Percentiles rank a stretch among this genome's conserved stretches.
Evolutionary conservation across 2,888 invertebrate species (phyloP).

Genomic region (Toxonevra muliebris): DNA sequence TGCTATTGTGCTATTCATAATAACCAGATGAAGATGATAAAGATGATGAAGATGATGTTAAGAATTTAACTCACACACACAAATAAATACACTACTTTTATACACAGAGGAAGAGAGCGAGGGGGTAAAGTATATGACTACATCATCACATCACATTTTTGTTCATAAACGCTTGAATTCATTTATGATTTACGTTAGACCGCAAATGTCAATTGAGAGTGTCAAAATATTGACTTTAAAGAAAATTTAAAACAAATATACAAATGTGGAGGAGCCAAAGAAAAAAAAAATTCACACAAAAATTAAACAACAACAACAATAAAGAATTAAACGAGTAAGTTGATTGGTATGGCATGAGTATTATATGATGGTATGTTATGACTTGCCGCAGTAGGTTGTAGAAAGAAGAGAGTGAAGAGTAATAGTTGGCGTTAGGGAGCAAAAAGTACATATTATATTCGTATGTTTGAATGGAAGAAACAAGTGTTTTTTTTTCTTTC

Average conservation of each 20-base stretch:
- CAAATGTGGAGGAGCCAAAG: not conserved
- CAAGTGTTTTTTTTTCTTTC: too few relatives aligned
- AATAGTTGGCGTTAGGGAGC: too few relatives aligned
- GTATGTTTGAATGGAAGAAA: too few relatives aligned
- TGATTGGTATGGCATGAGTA: too few relatives aligned
- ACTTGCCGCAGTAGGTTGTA: too few relatives aligned
- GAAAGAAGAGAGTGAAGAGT: too few relatives aligned
- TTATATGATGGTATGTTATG: too few relatives aligned
- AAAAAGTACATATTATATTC: too few relatives aligned
- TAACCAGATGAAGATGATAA: not conserved
- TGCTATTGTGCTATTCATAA: slow-evolving; percentile 11
- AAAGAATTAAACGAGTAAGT: too few relatives aligned
- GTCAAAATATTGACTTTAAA: slow-evolving; percentile 52
- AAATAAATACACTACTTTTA: not conserved
- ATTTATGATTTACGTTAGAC: slow-evolving; percentile 45
- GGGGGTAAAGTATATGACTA: not conserved
- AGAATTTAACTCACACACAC: not conserved
- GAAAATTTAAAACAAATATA: slow-evolving; percentile 38
- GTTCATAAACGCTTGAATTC: slow-evolving; percentile 33
- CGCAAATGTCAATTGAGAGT: slow-evolving; percentile 42
- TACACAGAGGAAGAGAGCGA: too few relatives aligned
- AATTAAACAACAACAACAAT: not conserved
- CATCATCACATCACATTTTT: slow-evolving; percentile 18
- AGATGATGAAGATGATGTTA: too few relatives aligned
- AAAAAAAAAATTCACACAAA: slow-evolving; percentile 22